These are phyloP conservation scores for Pelochelys cantorii DNA, from an alignment of 2,797 vertebrate genomes.

Conservation along the genomic window DNA sequence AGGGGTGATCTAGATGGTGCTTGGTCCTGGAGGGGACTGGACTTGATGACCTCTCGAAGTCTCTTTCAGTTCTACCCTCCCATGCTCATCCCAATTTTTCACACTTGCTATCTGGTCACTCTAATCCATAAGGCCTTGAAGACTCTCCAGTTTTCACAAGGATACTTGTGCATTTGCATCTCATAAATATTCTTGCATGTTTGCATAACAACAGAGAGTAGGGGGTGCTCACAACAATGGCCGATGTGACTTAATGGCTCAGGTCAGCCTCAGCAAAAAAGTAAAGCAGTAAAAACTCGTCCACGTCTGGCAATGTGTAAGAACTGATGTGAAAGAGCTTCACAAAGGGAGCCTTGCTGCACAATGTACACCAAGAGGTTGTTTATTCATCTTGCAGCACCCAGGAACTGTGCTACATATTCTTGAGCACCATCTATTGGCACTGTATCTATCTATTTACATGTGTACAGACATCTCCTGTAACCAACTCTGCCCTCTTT, in stretches of 20 bases:
- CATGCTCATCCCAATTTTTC: too few relatives aligned
- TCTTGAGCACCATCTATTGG: not conserved
- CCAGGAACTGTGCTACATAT: not conserved
- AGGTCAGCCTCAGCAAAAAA: not conserved
- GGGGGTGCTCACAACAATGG: not conserved
- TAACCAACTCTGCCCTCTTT: not conserved
- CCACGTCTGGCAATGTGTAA: not conserved
- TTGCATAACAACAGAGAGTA: not conserved
- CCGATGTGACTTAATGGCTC: not conserved
- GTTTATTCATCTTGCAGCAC: not conserved
- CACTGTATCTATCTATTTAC: not conserved
- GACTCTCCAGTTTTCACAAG: not conserved
- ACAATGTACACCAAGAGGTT: not conserved
- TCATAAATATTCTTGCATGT: too few relatives aligned
- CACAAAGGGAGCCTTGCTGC: not conserved
- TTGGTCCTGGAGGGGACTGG: too few relatives aligned
- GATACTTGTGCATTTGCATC: not conserved
- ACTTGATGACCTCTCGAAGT: too few relatives aligned
- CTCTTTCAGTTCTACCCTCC: too few relatives aligned
- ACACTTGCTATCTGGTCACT: too few relatives aligned
- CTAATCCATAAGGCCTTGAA: not conserved
- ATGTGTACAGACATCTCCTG: not conserved
- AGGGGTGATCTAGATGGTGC: too few relatives aligned
- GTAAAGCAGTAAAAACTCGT: not conserved
- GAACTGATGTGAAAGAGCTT: not conserved